These are phyloP conservation scores for Axinella damicornis DNA, from an alignment of 37 sponge, comb jelly and placozoan species.

Conservation along the genomic window DNA sequence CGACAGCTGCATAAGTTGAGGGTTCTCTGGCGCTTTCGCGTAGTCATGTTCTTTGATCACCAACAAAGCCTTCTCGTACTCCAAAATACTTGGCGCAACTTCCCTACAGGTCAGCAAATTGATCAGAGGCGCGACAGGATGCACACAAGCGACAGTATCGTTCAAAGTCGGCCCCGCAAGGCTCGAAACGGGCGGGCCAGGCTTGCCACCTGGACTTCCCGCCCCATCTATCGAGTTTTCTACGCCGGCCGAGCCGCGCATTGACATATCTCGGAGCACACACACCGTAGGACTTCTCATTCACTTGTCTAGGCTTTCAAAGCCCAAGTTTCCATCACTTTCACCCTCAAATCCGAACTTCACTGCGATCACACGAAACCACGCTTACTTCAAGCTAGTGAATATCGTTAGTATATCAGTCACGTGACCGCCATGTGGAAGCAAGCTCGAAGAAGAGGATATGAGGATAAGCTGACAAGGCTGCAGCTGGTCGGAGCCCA, in stretches of 20 bases:
- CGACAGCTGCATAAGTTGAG: conserved; percentile 42
- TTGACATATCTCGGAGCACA: conserved; percentile 45
- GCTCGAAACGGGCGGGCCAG: not conserved
- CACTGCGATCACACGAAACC: not conserved
- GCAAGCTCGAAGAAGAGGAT: not conserved
- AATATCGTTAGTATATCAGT: no score
- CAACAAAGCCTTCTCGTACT: conserved; percentile 58
- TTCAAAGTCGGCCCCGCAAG: not conserved
- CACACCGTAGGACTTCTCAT: conserved; percentile 8
- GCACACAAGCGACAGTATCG: not conserved
- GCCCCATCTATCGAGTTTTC: conserved; percentile 12
- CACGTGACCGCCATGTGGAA: no score
- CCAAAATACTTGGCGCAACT: conserved; percentile 19
- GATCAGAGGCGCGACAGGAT: conserved; percentile 7
- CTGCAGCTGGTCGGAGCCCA: not conserved
- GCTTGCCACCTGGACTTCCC: not conserved
- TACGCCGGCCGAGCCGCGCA: conserved; percentile 37
- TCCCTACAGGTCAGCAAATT: conserved; percentile 32
- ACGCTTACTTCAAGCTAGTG: not conserved
- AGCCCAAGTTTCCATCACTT: not conserved
- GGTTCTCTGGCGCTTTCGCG: conserved; percentile 25
- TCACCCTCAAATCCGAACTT: not conserved
- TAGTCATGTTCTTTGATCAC: conserved; percentile 71
- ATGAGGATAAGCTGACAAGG: not conserved
- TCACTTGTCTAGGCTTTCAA: not conserved